These are phyloP conservation scores for Artemia franciscana DNA, from an alignment of 1,140 invertebrate species.

Conservation along the genomic window DNA sequence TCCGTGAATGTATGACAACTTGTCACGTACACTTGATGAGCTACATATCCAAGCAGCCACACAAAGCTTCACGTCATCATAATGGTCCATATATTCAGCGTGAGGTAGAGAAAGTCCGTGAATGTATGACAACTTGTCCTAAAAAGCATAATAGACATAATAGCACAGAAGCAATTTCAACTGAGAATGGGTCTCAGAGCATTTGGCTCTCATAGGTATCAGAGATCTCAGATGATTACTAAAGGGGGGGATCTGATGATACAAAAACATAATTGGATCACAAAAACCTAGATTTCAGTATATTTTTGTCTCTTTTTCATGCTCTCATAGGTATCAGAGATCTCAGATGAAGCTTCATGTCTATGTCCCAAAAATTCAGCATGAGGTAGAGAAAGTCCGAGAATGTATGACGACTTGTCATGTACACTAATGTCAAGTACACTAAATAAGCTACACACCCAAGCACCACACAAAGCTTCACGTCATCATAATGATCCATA, in stretches of 20 bases:
- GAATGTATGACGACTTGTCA: conserved; percentile 23
- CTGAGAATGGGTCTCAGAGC: too few species aligned
- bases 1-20: conserved; percentile 27
- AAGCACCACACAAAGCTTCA: conserved; percentile 42
- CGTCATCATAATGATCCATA: conserved; percentile 33
- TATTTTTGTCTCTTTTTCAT: too few species aligned
- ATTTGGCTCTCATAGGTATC: too few species aligned
- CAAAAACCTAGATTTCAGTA: too few species aligned
- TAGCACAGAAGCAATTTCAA: too few species aligned
- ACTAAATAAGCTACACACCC: conserved; percentile 57
- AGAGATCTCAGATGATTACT: too few species aligned
- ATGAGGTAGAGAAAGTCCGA: conserved; percentile 45
- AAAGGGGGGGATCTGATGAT: too few species aligned
- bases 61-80: conserved; percentile 37
- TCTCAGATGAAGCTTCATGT: conserved; percentile 40
- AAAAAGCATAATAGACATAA: too few species aligned
- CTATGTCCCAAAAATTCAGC: conserved; percentile 35
- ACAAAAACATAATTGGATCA: too few species aligned
- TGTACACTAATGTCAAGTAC: conserved; percentile 40
- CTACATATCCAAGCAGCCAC: too few species aligned
- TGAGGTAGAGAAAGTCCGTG: conserved; percentile 46
- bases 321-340: too few species aligned
- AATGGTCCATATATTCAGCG: conserved; percentile 35
- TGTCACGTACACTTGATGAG: too few species aligned
- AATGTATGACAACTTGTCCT: conserved; percentile 21